A percentile compares a stretch with the other conserved stretches of the same genome.
Evolutionary conservation across 2,888 invertebrate genomes (phyloP).

Genomic region (Rosalia funebris): DNA sequence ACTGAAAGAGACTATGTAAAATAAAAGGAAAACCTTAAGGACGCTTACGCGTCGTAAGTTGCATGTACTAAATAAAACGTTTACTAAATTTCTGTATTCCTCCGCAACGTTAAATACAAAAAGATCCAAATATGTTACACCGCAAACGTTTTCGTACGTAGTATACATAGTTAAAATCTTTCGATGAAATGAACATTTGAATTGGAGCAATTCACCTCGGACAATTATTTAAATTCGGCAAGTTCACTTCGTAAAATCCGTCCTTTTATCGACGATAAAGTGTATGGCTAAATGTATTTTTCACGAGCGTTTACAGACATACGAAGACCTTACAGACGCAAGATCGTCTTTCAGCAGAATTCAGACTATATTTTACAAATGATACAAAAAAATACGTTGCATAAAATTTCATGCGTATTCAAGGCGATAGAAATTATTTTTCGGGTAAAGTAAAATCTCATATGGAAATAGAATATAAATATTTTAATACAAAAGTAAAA

Average conservation of each 20-base stretch:
- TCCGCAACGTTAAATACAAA: background rate
- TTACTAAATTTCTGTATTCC: conserved; percentile 1
- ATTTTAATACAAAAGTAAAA: no score
- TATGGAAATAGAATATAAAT: no score
- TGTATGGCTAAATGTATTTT: background rate
- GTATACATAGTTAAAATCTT: no score
- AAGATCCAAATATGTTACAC: background rate
- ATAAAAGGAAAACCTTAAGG: conserved; percentile 4
- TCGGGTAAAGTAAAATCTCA: no score
- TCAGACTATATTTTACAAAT: background rate
- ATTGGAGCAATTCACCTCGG: background rate
- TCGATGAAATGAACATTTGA: no score
- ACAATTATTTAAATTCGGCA: background rate
- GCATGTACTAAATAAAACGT: conserved; percentile 2
- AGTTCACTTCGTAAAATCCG: background rate
- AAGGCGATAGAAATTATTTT: no score
- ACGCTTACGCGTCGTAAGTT: background rate
- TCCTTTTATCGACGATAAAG: background rate
- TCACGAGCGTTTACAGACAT: background rate
- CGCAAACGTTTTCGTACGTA: no score
- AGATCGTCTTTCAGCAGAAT: background rate
- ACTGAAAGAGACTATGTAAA: background rate
- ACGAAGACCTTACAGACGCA: background rate
- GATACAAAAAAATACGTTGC: background rate
- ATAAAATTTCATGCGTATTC: no score